Base-by-base conservation (phyloP, 1,140 invertebrate species). In the Atta cephalotes region DNA sequence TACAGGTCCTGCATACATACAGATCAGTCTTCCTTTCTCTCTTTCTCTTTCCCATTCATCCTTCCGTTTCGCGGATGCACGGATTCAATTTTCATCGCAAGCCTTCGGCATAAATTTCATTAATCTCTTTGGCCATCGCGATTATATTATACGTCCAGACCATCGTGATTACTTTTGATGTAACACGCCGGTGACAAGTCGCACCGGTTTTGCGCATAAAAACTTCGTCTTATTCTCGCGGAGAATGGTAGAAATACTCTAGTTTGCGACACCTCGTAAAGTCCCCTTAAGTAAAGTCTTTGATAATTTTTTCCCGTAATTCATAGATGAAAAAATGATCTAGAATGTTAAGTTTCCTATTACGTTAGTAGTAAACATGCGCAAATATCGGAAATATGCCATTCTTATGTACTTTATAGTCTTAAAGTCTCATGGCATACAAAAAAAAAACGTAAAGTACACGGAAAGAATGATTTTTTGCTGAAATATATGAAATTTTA, bases 101-200 rank as follows among this genome's bases (percentile, higher is more conserved):
- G 53, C 56, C 53, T 74, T 84, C 68, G 28, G 45, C 45, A 58
- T 51, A 51, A 84, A 74, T 62, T 84, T 84, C 39, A 82, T 74
- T 74, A 51, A 82, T 82, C 68, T 74, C 39, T 49, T 53, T 56
- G 25, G 25, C 68, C 35, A 49, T 21, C 35, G 79, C 35, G 10
- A 72, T 81, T 71, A 45, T 72, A 72, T 81, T 71, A 45, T 72
- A 82, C 10, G 35, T 7, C 65, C 49, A 31, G 21, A 35, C 25
- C 0, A 25, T 25, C 25, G 51, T 28, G 56, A 39, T 71, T 82
- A 82, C 60, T 82, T 82, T 60, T 35, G 45, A 18, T 49, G 14
- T 14, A 68, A 60, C 45, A 16, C 28, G 12, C 45, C 77, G 45
- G 25, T 79, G 39, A 81, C 65, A 39, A 58, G n/a, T 45, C 31